Conservation (phyloP, 2,797 vertebrate genomes). For the Novumbra hubbsi region DNA sequence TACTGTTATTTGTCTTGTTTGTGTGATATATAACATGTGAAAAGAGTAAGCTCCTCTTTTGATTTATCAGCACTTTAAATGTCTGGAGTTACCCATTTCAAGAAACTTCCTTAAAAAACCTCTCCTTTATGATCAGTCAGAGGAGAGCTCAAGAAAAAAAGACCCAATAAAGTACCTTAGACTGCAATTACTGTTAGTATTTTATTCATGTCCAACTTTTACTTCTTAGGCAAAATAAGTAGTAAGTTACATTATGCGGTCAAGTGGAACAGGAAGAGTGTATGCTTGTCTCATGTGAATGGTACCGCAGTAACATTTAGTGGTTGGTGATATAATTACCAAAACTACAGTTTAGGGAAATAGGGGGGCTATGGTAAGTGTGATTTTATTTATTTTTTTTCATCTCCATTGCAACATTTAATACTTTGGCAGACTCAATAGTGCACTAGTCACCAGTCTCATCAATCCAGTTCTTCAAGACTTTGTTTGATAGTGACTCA, state of each 20-base stretch:
- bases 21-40: neutral
- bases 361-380: neutral
- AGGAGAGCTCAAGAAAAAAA: neutral
- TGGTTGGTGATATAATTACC: neutral
- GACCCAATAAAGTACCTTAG: neutral
- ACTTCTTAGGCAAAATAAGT: neutral
- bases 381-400: neutral
- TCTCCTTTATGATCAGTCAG: neutral
- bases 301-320: neutral
- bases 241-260: neutral
- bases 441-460: neutral
- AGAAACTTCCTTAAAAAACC: neutral
- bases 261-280: neutral
- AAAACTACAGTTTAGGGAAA: too few species aligned
- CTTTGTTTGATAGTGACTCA: neutral
- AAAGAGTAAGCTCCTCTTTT: constrained; percentile 1
- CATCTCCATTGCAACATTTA: neutral
- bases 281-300: neutral
- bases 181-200: neutral
- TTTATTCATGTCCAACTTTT: neutral
- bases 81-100: neutral
- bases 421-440: neutral
- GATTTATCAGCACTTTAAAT: neutral
- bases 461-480: constrained; percentile 48
- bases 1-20: neutral